Base-by-base conservation (phyloP, 1,140 invertebrate species). In the Euwallacea similis region DNA sequence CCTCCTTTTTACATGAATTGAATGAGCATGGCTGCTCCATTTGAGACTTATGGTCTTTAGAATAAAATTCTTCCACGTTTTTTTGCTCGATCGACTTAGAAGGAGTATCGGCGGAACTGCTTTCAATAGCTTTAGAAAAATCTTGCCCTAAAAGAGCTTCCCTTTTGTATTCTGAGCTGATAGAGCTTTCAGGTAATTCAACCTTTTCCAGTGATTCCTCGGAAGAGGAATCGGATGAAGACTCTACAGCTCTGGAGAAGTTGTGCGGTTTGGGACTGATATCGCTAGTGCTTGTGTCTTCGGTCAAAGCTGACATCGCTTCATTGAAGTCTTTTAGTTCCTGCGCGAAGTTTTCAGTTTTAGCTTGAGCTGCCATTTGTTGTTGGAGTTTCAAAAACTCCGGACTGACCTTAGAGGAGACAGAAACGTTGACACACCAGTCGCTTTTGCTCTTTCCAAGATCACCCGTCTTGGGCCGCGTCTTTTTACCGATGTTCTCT, bases 371-470 rank as follows among this genome's bases (percentile, higher is more conserved):
- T 46, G 16, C 42, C 6, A 10, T 42, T 42, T 44, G 46, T 46
- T 60, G n/a, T 54, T 69, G 53, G 4, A 73, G 10, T 33, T 70
- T 69, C 33, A 75, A 53, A 73, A 59, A 76, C 54, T 76, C 75
- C 4, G 70, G 66, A 66, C 66, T 76, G 7, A 73, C 56, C 33
- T 70, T 74, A 2, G 75, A 72, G 0, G 76, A 71, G 42, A 77
- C 76, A 2, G 76, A 74, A 11, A 77, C 66, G 61, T 74, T 76
- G 9, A 70, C 76, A 64, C 72, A 74, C 76, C 76, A 77, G 55
- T 76, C 71, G 47, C 72, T 73, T 62, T 66, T 61, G 56, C 64
- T 72, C 33, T 68, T 68, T 13, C 42, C 64, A 10, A 72, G 15
- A n/a, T 47, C 63, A 4, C 3, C 21, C 6, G 55, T 42, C 16